Base-by-base conservation (phyloP, 2,888 invertebrate genomes). In the Lydus trimaculatus region DNA sequence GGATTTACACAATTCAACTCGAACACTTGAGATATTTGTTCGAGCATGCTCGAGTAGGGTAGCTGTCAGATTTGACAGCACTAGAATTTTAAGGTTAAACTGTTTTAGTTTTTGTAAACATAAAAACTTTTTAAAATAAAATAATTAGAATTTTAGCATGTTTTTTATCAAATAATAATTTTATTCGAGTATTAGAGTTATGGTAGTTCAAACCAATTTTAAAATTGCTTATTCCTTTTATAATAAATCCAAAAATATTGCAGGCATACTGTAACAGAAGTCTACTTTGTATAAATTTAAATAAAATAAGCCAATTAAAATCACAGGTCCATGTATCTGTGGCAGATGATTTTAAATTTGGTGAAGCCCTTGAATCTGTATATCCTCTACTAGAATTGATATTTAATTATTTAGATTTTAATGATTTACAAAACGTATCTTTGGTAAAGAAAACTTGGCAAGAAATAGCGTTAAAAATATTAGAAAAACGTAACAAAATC, bases 301-400 rank as follows among this genome's bases (percentile, higher is more conserved):
- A 61, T 17, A 70, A 68, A 31, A 59, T 28, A 9, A 67, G 63
- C 52, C 65, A 65, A 52, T 63, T 64, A 23, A 68, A 69, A 71
- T 61, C 68, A n/a, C 64, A 70, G 25, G 67, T 74, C 2, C 66
- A 75, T 28, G 71, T 79, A 28, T 17, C 73, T 6, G 28, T 48
- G 13, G 73, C 62, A 20, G 74, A 74, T 69, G 67, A 79, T 69
- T 82, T 82, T 65, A 68, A 78, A 65, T 79, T 83, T 71, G 76
- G 75, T 1, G 76, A 78, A 67, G 78, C 79, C 9, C 65, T 83
- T 23, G 78, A 77, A 63, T 76, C 77, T 31, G 75, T 81, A 39
- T 82, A 81, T 67, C 83, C 82, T 7, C 67, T 83, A 58, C 64
- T 82, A 61, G 78, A 81, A 58, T 74, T 80, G 13, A 71, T 83